Conservation (phyloP, 1,140 invertebrate genomes). For the Samia ricini region DNA sequence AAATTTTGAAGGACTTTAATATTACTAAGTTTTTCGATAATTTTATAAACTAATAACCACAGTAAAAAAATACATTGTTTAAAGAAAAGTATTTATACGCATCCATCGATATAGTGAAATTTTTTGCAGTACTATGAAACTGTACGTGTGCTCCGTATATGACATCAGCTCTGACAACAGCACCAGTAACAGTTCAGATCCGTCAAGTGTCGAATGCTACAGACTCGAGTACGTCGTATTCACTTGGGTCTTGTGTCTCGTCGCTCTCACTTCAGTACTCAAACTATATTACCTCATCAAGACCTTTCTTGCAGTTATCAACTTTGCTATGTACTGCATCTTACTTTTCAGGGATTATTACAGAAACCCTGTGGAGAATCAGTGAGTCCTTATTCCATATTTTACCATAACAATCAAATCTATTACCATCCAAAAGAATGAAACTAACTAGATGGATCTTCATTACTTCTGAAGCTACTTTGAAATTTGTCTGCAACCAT, state of each 20-base stretch:
- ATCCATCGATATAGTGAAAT: too few relatives aligned
- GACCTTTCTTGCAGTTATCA: slow-evolving; percentile 86
- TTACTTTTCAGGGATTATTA: slow-evolving; percentile 51
- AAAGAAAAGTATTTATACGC: too few relatives aligned
- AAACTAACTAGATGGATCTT: too few relatives aligned
- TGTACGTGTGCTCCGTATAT: slow-evolving; percentile 54
- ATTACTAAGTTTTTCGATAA: too few relatives aligned
- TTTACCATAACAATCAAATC: too few relatives aligned
- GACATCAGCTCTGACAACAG: neutral
- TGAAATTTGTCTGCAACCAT: too few relatives aligned
- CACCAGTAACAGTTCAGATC: neutral
- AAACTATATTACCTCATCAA: slow-evolving; percentile 96
- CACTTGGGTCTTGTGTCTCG: slow-evolving; percentile 95
- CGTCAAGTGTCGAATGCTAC: slow-evolving; percentile 65
- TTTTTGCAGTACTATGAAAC: slow-evolving; percentile 63
- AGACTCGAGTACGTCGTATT: slow-evolving; percentile 94
- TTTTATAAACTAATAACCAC: too few relatives aligned
- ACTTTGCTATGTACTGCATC: slow-evolving; percentile 79
- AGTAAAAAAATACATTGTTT: too few relatives aligned
- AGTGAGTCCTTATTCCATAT: too few relatives aligned
- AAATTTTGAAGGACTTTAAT: too few relatives aligned
- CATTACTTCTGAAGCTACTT: too few relatives aligned
- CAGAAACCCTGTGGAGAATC: slow-evolving; percentile 23
- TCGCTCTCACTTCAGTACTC: slow-evolving; percentile 93
- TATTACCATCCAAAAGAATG: too few relatives aligned